Conservation (phyloP, 2,888 invertebrate species). For the Osmoderma eremita region DNA sequence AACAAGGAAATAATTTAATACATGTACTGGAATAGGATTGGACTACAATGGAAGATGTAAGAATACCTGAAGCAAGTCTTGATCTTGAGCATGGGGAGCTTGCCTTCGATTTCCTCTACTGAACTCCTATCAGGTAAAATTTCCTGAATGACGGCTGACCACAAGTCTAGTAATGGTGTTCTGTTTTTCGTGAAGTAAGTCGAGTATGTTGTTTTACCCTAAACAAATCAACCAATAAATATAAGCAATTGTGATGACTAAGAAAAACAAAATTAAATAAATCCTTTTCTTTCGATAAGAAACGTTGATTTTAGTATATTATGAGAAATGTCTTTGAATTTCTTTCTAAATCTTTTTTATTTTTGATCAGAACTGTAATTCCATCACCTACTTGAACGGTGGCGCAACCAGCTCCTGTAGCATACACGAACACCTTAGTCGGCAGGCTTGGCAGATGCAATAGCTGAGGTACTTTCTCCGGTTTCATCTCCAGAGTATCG, state of each 20-base stretch:
- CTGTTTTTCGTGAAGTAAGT: slow-evolving; percentile 70
- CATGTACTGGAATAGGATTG: not conserved
- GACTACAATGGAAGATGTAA: too few species aligned
- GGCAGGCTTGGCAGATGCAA: slow-evolving; percentile 72
- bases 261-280: too few species aligned
- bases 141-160: slow-evolving; percentile 73
- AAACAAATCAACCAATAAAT: not conserved
- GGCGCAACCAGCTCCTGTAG: slow-evolving; percentile 76
- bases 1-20: slow-evolving; percentile 21
- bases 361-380: not conserved
- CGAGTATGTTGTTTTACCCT: slow-evolving; percentile 73
- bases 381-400: slow-evolving; percentile 69
- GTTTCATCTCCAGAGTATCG: slow-evolving; percentile 71
- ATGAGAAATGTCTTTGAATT: not conserved
- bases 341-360: not conserved
- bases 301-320: not conserved
- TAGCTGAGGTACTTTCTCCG: slow-evolving; percentile 66
- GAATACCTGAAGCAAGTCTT: slow-evolving; percentile 71
- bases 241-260: too few species aligned
- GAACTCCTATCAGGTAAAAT: slow-evolving; percentile 72
- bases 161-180: slow-evolving; percentile 70
- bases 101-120: slow-evolving; percentile 73
- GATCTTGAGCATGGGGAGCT: slow-evolving; percentile 71
- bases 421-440: slow-evolving; percentile 76
- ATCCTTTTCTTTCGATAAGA: too few species aligned